These are phyloP conservation scores for Syrmaticus mikado DNA, from an alignment of 2,113 vertebrate genomes.

Conservation along the genomic window DNA sequence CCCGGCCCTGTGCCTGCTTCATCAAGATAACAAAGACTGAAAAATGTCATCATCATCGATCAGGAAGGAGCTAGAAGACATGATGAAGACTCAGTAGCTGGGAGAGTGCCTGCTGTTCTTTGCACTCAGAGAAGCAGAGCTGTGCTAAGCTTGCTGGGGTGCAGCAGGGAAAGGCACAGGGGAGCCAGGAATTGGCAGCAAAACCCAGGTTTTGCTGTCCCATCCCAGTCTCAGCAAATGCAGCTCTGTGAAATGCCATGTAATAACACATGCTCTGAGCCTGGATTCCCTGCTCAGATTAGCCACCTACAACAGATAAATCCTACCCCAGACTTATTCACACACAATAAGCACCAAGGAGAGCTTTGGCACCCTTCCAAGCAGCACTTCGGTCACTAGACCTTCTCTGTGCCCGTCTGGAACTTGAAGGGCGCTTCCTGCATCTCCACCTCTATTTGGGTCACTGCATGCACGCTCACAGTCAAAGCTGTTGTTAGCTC, in stretches of 20 bases:
- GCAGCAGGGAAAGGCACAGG: background rate
- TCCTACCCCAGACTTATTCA: background rate
- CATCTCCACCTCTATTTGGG: background rate
- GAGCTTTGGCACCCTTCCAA: background rate
- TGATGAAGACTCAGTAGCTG: background rate
- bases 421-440: background rate
- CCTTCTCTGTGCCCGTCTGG: fast-evolving
- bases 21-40: background rate
- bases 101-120: fast-evolving
- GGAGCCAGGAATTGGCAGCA: background rate
- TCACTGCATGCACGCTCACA: background rate
- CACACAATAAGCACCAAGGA: background rate
- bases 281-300: fast-evolving
- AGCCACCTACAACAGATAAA: background rate
- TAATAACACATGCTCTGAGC: fast-evolving
- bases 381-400: background rate
- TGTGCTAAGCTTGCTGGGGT: background rate
- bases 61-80: background rate
- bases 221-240: background rate
- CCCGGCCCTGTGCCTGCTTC: background rate
- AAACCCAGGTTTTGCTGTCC: background rate
- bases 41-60: background rate
- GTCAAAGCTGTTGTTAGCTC: constrained; percentile 16
- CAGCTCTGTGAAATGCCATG: background rate
- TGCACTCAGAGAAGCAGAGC: background rate